Conservation (phyloP, 92 coral and sea anemone species). For the Epizoanthus fatuus region DNA sequence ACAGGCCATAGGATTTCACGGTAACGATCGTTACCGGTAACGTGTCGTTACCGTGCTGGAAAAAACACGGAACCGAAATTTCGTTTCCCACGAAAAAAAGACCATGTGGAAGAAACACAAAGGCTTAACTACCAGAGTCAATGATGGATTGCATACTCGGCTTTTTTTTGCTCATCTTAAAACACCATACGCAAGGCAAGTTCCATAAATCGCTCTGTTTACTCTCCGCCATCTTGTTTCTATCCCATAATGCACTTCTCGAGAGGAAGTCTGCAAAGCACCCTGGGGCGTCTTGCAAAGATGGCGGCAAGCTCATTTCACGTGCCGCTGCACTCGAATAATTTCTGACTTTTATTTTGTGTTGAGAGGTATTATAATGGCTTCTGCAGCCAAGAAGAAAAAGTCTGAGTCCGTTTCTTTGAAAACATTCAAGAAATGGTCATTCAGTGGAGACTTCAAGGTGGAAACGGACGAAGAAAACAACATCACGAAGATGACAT, state of each 20-base stretch:
- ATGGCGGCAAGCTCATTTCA: conserved; percentile 8
- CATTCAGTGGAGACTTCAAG: conserved; percentile 50
- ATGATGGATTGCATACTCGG: too few relatives aligned
- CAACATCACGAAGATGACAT: conserved; percentile 30
- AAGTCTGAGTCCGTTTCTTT: conserved; percentile 28
- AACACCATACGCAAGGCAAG: too few relatives aligned
- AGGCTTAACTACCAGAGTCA: neutral
- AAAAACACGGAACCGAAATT: neutral
- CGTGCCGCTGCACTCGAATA: conserved; percentile 22
- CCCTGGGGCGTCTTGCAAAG: conserved; percentile 29
- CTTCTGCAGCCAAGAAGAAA: conserved; percentile 47
- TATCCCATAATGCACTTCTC: conserved; percentile 19
- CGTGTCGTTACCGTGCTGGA: conserved; percentile 4
- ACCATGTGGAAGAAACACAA: conserved; percentile 4
- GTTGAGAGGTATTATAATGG: conserved; percentile 13
- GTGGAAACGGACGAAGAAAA: conserved; percentile 34
- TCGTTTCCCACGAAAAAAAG: conserved; percentile 21
- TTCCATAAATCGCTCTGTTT: too few relatives aligned
- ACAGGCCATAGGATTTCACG: neutral
- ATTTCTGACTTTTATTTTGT: conserved; percentile 1
- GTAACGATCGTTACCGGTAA: neutral
- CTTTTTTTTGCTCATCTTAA: too few relatives aligned
- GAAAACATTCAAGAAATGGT: conserved; percentile 37
- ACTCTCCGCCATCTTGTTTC: too few relatives aligned
- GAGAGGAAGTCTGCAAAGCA: conserved; percentile 29